phyloP scores from a whole-genome alignment of 1,140 invertebrate genomes.

The Brachionus angularis region DNA sequence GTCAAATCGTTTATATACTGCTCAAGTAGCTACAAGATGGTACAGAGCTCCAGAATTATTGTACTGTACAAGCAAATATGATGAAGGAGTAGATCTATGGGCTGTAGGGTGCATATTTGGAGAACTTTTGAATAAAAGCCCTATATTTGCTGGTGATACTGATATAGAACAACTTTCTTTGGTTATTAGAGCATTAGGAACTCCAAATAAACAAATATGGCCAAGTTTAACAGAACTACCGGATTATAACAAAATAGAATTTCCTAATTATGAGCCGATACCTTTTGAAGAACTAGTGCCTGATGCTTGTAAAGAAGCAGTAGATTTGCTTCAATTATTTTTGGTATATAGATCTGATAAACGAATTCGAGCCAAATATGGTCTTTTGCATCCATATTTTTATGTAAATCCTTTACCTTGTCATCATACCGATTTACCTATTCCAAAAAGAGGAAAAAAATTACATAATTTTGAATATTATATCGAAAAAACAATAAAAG shows the following conservation, averaged over 20 bases:
- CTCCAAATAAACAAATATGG: slow-evolving; percentile 47
- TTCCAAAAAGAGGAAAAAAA: slow-evolving; percentile 51
- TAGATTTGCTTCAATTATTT: slow-evolving; percentile 73
- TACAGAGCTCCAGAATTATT: slow-evolving; percentile 89
- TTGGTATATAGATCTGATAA: slow-evolving; percentile 75
- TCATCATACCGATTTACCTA: slow-evolving; percentile 60
- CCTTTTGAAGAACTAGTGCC: slow-evolving; percentile 68
- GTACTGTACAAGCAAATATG: slow-evolving; percentile 83
- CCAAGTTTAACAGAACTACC: slow-evolving; percentile 75
- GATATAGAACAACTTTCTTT: slow-evolving; percentile 95
- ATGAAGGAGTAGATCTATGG: slow-evolving; percentile 76
- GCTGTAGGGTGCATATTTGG: slow-evolving; percentile 88
- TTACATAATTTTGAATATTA: slow-evolving; percentile 54
- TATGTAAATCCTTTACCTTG: slow-evolving; percentile 61
- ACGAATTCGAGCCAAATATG: slow-evolving; percentile 72
- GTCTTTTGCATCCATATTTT: slow-evolving; percentile 62
- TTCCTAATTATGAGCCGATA: slow-evolving; percentile 70
- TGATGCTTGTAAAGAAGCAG: slow-evolving; percentile 66
- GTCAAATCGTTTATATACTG: slow-evolving; percentile 58
- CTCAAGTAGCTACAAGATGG: slow-evolving; percentile 68
- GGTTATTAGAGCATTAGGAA: slow-evolving; percentile 67
- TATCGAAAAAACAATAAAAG: slow-evolving; percentile 51
- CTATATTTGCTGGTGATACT: slow-evolving; percentile 88
- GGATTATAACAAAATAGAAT: slow-evolving; percentile 93
- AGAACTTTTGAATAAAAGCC: slow-evolving; percentile 82